Conservation (phyloP, 2,888 invertebrate genomes). For the Helleia helle region DNA sequence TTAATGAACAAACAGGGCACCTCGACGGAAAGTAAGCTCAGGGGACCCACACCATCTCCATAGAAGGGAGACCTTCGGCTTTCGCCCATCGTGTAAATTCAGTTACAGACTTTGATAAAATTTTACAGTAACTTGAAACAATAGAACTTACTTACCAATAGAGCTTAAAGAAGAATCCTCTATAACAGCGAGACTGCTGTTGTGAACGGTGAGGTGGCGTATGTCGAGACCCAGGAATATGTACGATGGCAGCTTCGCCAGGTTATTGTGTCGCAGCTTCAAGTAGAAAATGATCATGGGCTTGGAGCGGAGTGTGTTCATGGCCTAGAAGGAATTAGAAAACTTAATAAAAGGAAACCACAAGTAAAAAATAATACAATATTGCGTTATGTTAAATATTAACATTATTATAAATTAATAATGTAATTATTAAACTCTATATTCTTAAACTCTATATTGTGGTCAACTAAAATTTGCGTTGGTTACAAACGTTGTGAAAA, state of each 20-base stretch:
- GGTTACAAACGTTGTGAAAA: too few species aligned
- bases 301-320: conserved; percentile 86
- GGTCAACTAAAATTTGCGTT: too few species aligned
- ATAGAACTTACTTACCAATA: conserved; percentile 75
- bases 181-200: conserved; percentile 89
- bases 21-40: too few species aligned
- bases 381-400: too few species aligned
- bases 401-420: too few species aligned
- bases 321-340: conserved; percentile 69
- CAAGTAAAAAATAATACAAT: not conserved
- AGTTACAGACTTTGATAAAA: not conserved
- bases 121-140: not conserved
- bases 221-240: conserved; percentile 91
- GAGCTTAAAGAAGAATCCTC: conserved; percentile 91
- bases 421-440: too few species aligned
- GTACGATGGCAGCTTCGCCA: conserved; percentile 89
- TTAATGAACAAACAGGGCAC: too few species aligned
- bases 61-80: too few species aligned
- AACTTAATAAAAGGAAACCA: not conserved
- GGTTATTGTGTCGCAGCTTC: conserved; percentile 88
- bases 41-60: too few species aligned
- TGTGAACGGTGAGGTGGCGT: conserved; percentile 90
- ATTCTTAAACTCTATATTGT: too few species aligned
- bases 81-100: not conserved
- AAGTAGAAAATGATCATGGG: conserved; percentile 89